phyloP scores from a whole-genome alignment of 2,113 vertebrate species.

The Addax nasomaculatus region DNA sequence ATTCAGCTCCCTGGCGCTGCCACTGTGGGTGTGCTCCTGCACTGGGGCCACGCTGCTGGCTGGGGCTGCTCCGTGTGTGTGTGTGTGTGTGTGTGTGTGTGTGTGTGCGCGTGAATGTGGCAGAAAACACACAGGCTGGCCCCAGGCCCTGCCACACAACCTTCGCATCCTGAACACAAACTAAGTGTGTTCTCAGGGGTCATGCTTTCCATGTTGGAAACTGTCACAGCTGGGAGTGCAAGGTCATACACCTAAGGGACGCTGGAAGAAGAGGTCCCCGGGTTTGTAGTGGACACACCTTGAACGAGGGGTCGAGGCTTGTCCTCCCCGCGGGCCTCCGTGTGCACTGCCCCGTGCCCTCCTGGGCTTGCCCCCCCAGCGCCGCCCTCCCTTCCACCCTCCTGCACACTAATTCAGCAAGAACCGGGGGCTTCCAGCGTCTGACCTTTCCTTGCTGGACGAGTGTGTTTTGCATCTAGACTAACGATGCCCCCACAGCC shows the following conservation, averaged over 20 bases:
- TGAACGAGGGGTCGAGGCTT: neutral
- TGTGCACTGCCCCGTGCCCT: neutral
- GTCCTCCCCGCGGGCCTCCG: neutral
- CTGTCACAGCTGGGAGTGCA: neutral
- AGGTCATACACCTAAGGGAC: neutral
- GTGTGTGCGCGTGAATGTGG: fast-evolving
- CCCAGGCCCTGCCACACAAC: neutral
- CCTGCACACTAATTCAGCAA: neutral
- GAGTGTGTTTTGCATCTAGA: neutral
- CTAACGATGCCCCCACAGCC: neutral
- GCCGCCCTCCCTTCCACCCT: neutral
- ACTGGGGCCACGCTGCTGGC: neutral
- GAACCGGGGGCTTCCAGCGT: neutral
- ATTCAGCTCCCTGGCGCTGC: neutral
- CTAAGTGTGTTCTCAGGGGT: neutral
- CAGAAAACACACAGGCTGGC: neutral
- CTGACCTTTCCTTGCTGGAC: neutral
- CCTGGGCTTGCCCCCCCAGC: neutral
- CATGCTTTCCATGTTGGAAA: neutral
- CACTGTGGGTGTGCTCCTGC: neutral
- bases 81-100: fast-evolving
- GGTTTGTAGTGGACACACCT: neutral
- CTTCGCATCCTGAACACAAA: neutral
- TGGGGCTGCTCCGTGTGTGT: fast-evolving
- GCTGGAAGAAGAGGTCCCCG: neutral